Base-by-base conservation (phyloP, 2,797 vertebrate genomes). In the Gymnothorax javanicus region DNA sequence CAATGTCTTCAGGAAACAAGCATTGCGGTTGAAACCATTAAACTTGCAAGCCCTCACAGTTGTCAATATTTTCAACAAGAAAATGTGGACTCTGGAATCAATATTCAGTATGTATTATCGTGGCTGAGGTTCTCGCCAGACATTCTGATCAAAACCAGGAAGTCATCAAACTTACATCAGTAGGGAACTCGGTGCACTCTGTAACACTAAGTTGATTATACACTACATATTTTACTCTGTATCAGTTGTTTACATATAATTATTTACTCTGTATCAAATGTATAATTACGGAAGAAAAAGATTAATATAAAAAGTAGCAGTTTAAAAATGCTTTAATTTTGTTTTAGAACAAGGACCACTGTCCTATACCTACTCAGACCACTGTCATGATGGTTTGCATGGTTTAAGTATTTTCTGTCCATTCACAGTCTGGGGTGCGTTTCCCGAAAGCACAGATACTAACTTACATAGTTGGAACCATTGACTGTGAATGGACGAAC, bases 1-100 rank as follows among this genome's bases (percentile, higher is more conserved):
- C 43, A n/a, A 67, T 62, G 43, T 25, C 60, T 7, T 83, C 43
- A 79, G 83, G 83, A 62, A n/a, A 86, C 73, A 5, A 59, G 20
- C 43, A 25, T 7, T 64, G 60, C 9, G 13, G 64, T 67, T n/a
- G 23, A 67, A n/a, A 27, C 71, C 27, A 33, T 17, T 12, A 75
- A 15, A 43, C 11, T 50, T 15, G 7, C 27, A 13, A 9, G 1
- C 9, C 0, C 25, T 43, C 1, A 43, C 33, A 1, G 33, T 13
- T 33, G 8, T 0, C 69, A 1, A 43, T 17, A 50, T 64, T 84
- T 84, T 84, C 59, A 67, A 23, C 43, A 84, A 67, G 20, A 9
- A 15, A 33, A 73, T 73, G 27, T 73, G 1, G 69, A 73, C 69
- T 73, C 33, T 73, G 69, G 67, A 12, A 73, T 73, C 27, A 73